Base-by-base conservation (phyloP, 2,888 invertebrate genomes). In the Macrophya alboannulata region DNA sequence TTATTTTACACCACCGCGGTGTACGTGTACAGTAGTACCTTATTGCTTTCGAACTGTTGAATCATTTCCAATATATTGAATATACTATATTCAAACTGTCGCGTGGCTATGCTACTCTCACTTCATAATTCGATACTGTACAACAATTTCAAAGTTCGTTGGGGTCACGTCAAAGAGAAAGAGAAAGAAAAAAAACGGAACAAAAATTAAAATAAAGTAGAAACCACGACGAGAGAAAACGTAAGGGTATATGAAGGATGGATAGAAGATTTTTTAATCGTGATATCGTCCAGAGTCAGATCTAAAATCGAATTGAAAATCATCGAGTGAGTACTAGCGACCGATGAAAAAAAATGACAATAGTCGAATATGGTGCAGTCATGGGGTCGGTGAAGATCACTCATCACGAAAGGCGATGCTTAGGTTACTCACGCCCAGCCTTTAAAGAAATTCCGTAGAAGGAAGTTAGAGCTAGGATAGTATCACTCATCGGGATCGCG, bases 301-400 rank as follows among this genome's bases (percentile, higher is more conserved):
- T 62, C 62, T 62, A 21, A 25, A 12, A 37, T 31, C 37, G 17
- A 37, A 37, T 31, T 37, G 68, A 68, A 68, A 68, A 68, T 68
- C 68, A 68, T 12, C 5, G 15, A 68, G 68, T 15, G 37, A 68
- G 37, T 68, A 15, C 37, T 17, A 68, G 31, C 0, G 43, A 45
- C 21, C 12, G 72, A 74, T 45, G 45, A 88, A 87, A 72, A 87
- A 72, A 31, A 88, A 89, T 88, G 89, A 90, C 88, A 89, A 89
- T 90, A 88, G 89, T 91, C 89, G 89, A 89, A 89, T 88, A 89
- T 88, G 88, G 87, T 89, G 90, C 88, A 88, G 88, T 89, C 86
- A 86, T 86, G 88, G 88, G 87, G 88, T 89, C 89, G 86, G 88
- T 86, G 86, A 84, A 86, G 87, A 90, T 90, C 89, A 88, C 88